Conservation (phyloP, 2,797 vertebrate genomes). For the Thamnophis elegans region DNA sequence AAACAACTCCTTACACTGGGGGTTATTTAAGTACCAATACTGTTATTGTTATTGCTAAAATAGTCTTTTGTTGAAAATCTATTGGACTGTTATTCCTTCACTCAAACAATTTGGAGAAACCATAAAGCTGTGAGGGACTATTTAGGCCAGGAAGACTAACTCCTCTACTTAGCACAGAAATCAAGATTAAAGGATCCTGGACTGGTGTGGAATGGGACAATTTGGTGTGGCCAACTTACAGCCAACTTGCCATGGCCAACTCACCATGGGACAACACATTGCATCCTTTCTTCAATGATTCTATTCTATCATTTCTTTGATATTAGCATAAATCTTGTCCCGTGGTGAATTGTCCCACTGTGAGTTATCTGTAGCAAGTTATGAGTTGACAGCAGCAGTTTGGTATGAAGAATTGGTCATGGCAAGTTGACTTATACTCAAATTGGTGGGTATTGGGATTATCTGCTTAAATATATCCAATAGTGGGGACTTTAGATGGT, state of each 20-base stretch:
- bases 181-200: neutral
- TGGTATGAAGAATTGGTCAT: neutral
- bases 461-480: neutral
- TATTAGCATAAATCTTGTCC: neutral
- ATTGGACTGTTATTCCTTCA: neutral
- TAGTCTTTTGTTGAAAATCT: neutral
- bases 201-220: neutral
- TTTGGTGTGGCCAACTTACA: neutral
- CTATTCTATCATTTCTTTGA: neutral
- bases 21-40: neutral
- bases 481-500: neutral
- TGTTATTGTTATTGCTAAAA: neutral
- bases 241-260: neutral
- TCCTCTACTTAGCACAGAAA: neutral
- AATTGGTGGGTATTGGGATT: neutral
- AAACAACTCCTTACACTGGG: neutral
- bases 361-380: neutral
- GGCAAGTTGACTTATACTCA: neutral
- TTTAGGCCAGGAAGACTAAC: neutral
- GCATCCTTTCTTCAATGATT: neutral
- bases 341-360: neutral
- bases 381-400: neutral
- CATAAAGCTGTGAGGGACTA: neutral
- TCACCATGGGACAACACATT: neutral
- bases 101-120: neutral